phyloP scores from a whole-genome alignment of 2,113 vertebrate species.

The Pampusana beccarii region DNA sequence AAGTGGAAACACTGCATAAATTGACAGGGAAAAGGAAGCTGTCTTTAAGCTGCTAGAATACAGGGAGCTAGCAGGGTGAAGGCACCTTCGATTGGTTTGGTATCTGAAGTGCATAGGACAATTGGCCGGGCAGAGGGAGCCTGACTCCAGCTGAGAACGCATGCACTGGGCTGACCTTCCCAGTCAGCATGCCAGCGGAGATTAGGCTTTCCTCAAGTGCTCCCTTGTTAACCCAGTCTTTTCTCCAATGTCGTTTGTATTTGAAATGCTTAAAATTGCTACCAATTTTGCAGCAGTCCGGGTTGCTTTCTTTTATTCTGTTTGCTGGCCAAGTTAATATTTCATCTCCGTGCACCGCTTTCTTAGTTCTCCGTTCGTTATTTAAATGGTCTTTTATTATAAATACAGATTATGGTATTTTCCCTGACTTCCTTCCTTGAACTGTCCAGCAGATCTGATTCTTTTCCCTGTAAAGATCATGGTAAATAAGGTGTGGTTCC shows the following conservation, averaged over 20 bases:
- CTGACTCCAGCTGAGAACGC: slow-evolving; percentile 76
- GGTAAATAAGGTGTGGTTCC: slow-evolving; percentile 6
- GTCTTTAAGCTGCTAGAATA: slow-evolving; percentile 17
- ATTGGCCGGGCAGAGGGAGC: slow-evolving; percentile 70
- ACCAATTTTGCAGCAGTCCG: slow-evolving; percentile 57
- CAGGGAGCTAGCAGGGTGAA: slow-evolving; percentile 41
- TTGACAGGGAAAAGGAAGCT: slow-evolving; percentile 8
- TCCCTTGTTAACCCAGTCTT: slow-evolving; percentile 73
- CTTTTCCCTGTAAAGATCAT: slow-evolving; percentile 5
- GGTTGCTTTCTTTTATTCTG: slow-evolving; percentile 23
- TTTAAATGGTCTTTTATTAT: not conserved
- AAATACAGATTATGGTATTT: not conserved
- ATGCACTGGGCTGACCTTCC: slow-evolving; percentile 77
- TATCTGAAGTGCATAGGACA: slow-evolving; percentile 72
- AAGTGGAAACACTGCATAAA: not conserved
- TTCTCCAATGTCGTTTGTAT: slow-evolving; percentile 64
- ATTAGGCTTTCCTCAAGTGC: slow-evolving; percentile 74
- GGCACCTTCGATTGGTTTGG: slow-evolving; percentile 63
- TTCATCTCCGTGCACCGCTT: not conserved
- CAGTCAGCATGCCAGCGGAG: slow-evolving; percentile 66
- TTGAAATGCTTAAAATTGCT: slow-evolving; percentile 67
- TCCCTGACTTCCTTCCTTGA: not conserved
- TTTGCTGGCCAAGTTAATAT: not conserved
- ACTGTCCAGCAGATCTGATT: slow-evolving; percentile 28
- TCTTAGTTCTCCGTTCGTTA: slow-evolving; percentile 21